A percentile compares a stretch with the other conserved stretches of the same genome.
phyloP scores from a whole-genome alignment of 1,140 invertebrate genomes.

The Tyrophagus putrescentiae region DNA sequence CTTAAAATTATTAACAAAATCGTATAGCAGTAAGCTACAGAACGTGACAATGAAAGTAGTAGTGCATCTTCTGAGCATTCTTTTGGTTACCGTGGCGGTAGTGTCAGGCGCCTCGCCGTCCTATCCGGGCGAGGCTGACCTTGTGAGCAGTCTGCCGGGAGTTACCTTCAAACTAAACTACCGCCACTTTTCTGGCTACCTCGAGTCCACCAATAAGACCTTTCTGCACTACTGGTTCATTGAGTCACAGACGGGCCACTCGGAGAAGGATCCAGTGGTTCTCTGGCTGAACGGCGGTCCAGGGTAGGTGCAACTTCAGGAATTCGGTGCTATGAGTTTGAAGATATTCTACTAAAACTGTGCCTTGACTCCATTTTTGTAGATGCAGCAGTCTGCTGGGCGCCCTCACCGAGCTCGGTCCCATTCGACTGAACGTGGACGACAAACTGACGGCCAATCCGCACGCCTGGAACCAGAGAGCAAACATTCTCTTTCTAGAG shows the following conservation, averaged over 20 bases:
- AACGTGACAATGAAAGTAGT: no score
- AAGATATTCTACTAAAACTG: no score
- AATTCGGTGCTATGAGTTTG: no score
- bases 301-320: no score
- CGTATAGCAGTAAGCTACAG: no score
- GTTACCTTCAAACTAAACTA: constrained; percentile 25
- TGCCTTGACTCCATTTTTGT: constrained; percentile 35
- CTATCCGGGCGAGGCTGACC: constrained; percentile 23
- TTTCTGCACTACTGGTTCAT: constrained; percentile 37
- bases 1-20: no score
- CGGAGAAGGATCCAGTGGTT: constrained; percentile 37
- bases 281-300: constrained; percentile 45
- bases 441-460: constrained; percentile 34
- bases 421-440: constrained; percentile 34
- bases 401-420: constrained; percentile 40
- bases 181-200: constrained; percentile 31
- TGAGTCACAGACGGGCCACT: constrained; percentile 37
- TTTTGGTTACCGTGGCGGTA: no score
- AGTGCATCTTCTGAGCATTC: no score
- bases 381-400: constrained; percentile 40
- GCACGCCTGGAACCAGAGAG: constrained; percentile 44
- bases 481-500: constrained; percentile 55
- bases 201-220: constrained; percentile 26
- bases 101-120: no score
- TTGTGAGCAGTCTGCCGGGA: constrained; percentile 28